Evolutionary conservation across 2,113 vertebrate species (phyloP).

Genomic region (Hydrolagus affinis): DNA sequence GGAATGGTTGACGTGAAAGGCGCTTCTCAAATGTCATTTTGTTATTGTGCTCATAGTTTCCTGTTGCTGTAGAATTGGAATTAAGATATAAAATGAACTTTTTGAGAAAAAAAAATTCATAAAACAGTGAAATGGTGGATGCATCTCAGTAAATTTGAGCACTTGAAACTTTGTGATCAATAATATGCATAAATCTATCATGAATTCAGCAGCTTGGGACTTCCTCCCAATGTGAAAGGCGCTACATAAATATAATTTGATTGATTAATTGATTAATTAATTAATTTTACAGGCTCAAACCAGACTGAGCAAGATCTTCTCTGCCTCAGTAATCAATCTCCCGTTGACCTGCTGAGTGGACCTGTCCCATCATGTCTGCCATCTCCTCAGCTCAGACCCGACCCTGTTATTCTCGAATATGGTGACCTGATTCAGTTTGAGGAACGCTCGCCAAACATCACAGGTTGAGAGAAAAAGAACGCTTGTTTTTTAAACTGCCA

Average conservation of each 20-base stretch:
- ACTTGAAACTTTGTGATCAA: neutral
- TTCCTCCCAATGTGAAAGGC: too few species aligned
- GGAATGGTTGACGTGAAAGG: neutral
- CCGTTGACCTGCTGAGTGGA: slow-evolving; percentile 82
- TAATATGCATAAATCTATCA: neutral
- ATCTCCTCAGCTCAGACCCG: slow-evolving; percentile 83
- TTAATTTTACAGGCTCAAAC: slow-evolving; percentile 50
- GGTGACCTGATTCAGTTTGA: slow-evolving; percentile 85
- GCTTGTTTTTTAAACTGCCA: neutral
- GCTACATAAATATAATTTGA: too few species aligned
- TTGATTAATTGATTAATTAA: too few species aligned
- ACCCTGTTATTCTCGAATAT: slow-evolving; percentile 66
- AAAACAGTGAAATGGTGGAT: neutral
- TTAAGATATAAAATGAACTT: neutral
- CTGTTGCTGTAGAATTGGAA: slow-evolving; percentile 9
- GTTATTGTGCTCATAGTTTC: slow-evolving; percentile 25
- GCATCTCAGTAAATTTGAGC: neutral
- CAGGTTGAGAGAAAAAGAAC: slow-evolving; percentile 42
- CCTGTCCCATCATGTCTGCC: slow-evolving; percentile 89
- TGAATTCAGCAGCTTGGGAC: too few species aligned
- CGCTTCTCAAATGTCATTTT: too few species aligned
- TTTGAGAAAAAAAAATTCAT: neutral
- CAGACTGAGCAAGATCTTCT: slow-evolving; percentile 70
- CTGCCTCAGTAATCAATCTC: slow-evolving; percentile 59
- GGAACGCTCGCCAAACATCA: slow-evolving; percentile 50